Conservation (phyloP, 2,113 vertebrate species). For the Oenanthe oenanthe region DNA sequence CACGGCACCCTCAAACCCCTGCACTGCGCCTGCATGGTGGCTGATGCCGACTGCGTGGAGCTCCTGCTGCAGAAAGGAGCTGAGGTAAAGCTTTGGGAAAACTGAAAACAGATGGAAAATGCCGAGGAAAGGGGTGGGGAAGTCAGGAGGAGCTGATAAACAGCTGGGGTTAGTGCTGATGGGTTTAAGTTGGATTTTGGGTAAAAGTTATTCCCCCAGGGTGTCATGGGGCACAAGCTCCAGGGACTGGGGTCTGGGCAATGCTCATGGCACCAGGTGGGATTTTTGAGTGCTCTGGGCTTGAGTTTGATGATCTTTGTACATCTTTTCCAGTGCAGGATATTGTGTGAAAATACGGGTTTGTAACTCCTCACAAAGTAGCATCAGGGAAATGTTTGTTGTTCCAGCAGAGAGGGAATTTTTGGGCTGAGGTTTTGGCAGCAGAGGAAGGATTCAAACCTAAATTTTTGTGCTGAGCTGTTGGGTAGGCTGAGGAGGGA, state of each 20-base stretch:
- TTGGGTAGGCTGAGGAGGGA: background rate
- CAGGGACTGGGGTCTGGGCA: background rate
- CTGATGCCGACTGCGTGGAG: conserved; percentile 93
- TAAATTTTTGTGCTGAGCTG: background rate
- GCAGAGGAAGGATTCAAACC: background rate
- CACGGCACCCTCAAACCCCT: conserved; percentile 95
- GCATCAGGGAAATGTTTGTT: background rate
- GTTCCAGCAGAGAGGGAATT: background rate
- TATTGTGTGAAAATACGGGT: accelerated
- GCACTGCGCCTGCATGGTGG: conserved; percentile 98
- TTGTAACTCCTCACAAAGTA: accelerated
- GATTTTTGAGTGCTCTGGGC: background rate
- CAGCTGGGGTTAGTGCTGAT: background rate
- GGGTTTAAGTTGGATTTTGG: background rate
- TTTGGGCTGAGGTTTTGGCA: background rate
- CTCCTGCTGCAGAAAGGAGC: conserved; percentile 94
- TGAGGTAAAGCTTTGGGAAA: conserved; percentile 66
- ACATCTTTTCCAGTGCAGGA: background rate
- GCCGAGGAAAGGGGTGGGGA: accelerated
- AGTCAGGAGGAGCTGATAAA: background rate
- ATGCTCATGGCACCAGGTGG: accelerated
- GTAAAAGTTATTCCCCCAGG: background rate
- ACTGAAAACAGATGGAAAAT: accelerated
- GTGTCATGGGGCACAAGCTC: background rate
- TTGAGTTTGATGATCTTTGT: background rate